A percentile compares a stretch with the other conserved stretches of the same genome.
phyloP scores from a whole-genome alignment of 2,113 vertebrate genomes.

The Megaleporinus macrocephalus region DNA sequence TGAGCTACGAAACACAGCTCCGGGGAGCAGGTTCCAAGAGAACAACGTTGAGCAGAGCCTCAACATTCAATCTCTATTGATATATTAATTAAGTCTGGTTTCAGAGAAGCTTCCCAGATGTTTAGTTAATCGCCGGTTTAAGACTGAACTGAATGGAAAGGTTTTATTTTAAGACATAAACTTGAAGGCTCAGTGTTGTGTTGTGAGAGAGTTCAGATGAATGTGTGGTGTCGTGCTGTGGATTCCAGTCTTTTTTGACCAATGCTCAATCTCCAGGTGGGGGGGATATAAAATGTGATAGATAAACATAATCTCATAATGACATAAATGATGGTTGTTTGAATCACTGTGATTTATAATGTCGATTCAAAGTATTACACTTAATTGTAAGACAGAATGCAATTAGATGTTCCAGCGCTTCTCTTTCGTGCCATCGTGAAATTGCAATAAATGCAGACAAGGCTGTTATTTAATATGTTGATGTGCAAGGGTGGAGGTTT shows the following conservation, averaged over 20 bases:
- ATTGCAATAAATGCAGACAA: slow-evolving; percentile 17
- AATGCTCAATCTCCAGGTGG: not conserved
- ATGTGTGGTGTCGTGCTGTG: not conserved
- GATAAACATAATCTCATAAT: slow-evolving; percentile 3
- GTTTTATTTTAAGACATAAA: slow-evolving; percentile 29
- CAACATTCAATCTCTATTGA: not conserved
- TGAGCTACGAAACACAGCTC: slow-evolving; percentile 17
- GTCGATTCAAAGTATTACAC: not conserved
- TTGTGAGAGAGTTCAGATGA: not conserved
- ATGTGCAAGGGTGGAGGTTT: slow-evolving; percentile 12
- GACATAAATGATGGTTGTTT: slow-evolving; percentile 1
- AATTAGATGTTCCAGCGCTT: not conserved
- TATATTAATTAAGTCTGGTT: not conserved
- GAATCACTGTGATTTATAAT: not conserved
- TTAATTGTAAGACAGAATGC: slow-evolving; percentile 2
- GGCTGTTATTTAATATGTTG: slow-evolving; percentile 26
- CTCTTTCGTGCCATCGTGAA: slow-evolving; percentile 22
- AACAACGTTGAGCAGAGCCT: not conserved
- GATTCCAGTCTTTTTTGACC: not conserved
- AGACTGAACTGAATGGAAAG: not conserved
- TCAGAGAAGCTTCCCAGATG: not conserved
- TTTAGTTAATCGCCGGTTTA: not conserved
- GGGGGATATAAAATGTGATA: not conserved
- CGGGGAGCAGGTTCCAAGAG: not conserved
- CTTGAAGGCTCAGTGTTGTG: not conserved